Percentiles rank a stretch among this genome's conserved stretches.
Conservation (phyloP, 1,140 invertebrate species). For the Halictus rubicundus region DNA sequence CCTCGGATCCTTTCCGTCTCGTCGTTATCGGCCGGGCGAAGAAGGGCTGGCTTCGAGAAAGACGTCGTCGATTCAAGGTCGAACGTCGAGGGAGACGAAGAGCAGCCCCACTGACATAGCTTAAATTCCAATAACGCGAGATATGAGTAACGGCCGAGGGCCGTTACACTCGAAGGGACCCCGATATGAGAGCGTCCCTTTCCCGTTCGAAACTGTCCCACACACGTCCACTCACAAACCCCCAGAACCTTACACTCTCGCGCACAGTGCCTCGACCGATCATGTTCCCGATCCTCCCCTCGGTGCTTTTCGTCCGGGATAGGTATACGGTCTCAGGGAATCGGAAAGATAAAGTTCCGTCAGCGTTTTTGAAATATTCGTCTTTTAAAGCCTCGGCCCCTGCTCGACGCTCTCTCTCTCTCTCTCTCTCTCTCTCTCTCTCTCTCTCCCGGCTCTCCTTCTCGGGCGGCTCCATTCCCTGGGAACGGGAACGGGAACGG, state of each 20-base stretch:
- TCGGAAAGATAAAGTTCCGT: constrained; percentile 63
- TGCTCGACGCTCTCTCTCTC: not conserved
- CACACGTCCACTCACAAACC: constrained; percentile 15
- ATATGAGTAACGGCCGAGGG: constrained; percentile 52
- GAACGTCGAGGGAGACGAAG: constrained; percentile 8
- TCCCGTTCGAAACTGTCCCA: constrained; percentile 3
- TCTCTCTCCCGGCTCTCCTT: too few relatives aligned
- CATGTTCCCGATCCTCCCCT: constrained; percentile 12
- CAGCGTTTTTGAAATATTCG: constrained; percentile 63
- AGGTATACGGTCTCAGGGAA: constrained; percentile 42
- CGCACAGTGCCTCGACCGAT: not conserved
- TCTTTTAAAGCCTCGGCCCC: constrained; percentile 18
- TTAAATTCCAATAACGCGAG: constrained; percentile 67
- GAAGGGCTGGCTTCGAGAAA: constrained; percentile 1
- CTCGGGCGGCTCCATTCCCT: not conserved
- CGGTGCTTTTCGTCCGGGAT: constrained; percentile 15
- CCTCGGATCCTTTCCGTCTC: not conserved
- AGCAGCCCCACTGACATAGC: constrained; percentile 20
- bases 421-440: too few relatives aligned
- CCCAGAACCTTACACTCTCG: not conserved
- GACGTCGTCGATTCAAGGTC: constrained; percentile 41
- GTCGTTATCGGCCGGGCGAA: constrained; percentile 21
- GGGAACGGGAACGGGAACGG: too few relatives aligned
- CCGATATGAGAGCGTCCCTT: constrained; percentile 59
- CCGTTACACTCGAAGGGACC: constrained; percentile 44